Percentiles rank a stretch among this genome's conserved stretches.
Evolutionary conservation across 2,888 invertebrate species (phyloP).

Genomic region (Epinotia demarniana): DNA sequence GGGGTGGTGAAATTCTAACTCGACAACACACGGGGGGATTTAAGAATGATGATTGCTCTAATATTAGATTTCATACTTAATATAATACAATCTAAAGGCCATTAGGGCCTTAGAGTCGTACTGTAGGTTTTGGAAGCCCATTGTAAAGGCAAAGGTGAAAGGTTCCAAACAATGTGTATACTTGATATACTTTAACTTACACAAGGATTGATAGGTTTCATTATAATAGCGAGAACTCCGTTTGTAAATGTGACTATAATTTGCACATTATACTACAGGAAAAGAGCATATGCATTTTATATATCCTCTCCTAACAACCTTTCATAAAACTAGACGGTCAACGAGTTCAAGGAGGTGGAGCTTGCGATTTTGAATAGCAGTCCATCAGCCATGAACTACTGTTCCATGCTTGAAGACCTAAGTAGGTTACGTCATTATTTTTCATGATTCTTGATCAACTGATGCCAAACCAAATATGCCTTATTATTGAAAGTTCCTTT

Average conservation of each 20-base stretch:
- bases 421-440: too few relatives aligned
- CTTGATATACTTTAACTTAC: background rate
- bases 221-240: background rate
- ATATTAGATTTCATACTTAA: background rate
- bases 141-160: slow-evolving; percentile 23
- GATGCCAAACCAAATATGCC: too few relatives aligned
- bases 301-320: background rate
- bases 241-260: background rate
- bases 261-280: background rate
- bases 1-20: too few relatives aligned
- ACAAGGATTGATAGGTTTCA: background rate
- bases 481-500: too few relatives aligned
- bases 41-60: too few relatives aligned
- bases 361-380: too few relatives aligned
- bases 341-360: too few relatives aligned
- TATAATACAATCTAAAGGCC: background rate
- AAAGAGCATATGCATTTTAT: background rate
- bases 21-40: too few relatives aligned
- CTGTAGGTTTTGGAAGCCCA: slow-evolving; percentile 2
- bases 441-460: too few relatives aligned
- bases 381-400: too few relatives aligned
- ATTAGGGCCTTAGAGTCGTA: slow-evolving; percentile 2
- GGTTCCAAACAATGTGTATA: background rate
- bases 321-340: background rate
- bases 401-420: too few relatives aligned